Percentiles rank a stretch among this genome's conserved stretches.
phyloP scores from a whole-genome alignment of 1,140 invertebrate species.

The Paracyclopina nana region DNA sequence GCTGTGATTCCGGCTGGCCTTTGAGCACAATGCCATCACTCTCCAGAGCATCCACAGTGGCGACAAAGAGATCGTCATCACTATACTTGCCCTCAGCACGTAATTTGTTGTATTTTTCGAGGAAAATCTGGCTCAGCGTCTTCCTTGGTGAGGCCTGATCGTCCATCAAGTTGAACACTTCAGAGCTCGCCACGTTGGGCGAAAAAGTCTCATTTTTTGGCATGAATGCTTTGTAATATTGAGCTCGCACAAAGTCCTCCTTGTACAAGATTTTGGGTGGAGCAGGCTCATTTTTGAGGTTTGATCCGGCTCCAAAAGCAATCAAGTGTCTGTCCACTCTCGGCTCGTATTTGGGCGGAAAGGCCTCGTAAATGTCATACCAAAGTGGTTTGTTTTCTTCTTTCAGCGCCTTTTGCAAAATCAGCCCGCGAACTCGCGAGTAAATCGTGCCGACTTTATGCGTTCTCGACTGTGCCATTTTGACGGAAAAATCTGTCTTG shows the following conservation, averaged over 20 bases:
- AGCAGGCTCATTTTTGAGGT: background rate
- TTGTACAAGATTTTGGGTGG: background rate
- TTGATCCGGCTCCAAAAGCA: no score
- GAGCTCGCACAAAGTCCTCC: background rate
- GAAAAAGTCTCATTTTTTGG: no score
- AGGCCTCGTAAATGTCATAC: background rate
- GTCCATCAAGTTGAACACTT: background rate
- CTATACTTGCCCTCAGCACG: background rate
- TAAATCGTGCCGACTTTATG: conserved; percentile 2
- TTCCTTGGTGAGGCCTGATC: no score
- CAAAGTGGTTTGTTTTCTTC: background rate
- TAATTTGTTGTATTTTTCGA: background rate
- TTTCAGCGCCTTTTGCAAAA: background rate
- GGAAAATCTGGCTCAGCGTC: no score
- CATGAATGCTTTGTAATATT: background rate
- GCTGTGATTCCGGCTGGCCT: no score
- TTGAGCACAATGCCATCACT: conserved; percentile 1
- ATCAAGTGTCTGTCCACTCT: no score
- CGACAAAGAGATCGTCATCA: background rate
- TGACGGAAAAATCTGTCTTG: background rate
- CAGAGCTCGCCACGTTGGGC: background rate
- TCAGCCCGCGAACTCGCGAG: background rate
- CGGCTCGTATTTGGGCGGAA: background rate
- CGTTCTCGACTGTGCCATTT: background rate
- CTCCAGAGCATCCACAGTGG: conserved; percentile 1